Conservation (phyloP, 2,113 vertebrate species). For the Notarius quadriscutis region DNA sequence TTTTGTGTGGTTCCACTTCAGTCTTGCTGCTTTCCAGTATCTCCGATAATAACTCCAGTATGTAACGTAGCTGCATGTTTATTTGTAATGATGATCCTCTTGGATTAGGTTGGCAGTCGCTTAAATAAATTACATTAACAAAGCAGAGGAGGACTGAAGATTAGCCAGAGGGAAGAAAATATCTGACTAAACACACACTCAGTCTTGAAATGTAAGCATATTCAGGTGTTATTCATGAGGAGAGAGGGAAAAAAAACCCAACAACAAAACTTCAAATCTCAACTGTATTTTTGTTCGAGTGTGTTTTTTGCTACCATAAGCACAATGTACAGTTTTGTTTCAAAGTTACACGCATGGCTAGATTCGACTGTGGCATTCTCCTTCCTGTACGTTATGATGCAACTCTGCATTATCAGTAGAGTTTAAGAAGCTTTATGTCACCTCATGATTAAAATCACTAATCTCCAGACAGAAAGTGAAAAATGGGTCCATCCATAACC, state of each 20-base stretch:
- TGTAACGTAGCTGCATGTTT: not conserved
- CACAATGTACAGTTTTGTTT: not conserved
- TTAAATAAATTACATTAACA: not conserved
- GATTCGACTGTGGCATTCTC: not conserved
- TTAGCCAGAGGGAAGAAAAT: not conserved
- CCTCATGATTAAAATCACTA: slow-evolving; percentile 1
- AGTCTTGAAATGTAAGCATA: not conserved
- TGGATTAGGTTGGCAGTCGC: not conserved
- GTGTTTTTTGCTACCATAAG: not conserved
- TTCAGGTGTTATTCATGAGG: not conserved
- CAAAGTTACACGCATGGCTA: not conserved
- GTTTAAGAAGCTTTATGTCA: not conserved
- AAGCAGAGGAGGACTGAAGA: not conserved
- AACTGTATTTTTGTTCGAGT: not conserved
- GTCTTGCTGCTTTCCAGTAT: not conserved
- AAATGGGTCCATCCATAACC: not conserved
- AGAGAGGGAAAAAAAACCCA: not conserved
- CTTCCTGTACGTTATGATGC: not conserved
- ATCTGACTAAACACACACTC: not conserved
- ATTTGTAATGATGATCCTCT: not conserved
- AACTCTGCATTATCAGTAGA: not conserved
- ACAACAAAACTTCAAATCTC: too few species aligned
- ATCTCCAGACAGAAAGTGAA: not conserved
- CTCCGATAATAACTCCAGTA: not conserved
- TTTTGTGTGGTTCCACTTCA: not conserved